Percentiles rank a stretch among this genome's conserved stretches.
Conservation (phyloP, 2,113 vertebrate species). For the Ia io region DNA sequence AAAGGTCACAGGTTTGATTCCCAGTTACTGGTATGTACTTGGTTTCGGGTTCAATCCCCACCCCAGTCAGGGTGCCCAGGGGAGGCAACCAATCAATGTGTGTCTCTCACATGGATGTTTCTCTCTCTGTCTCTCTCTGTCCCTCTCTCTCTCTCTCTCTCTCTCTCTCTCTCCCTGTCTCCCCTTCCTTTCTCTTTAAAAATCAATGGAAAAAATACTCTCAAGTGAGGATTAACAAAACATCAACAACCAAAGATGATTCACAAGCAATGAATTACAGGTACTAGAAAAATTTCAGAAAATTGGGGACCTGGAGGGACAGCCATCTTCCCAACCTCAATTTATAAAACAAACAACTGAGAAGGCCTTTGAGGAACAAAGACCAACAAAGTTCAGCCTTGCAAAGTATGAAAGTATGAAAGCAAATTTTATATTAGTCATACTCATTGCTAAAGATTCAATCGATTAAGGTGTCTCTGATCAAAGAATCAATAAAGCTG, state of each 20-base stretch:
- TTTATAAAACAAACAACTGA: neutral
- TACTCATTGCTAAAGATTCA: neutral
- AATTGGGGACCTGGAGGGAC: neutral
- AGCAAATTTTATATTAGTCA: neutral
- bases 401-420: neutral
- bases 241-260: neutral
- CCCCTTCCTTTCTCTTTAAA: too few species aligned
- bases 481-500: neutral
- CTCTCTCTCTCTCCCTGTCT: too few species aligned
- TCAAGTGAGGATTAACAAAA: too few species aligned
- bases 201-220: too few species aligned
- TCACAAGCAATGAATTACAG: neutral
- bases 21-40: too few species aligned
- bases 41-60: too few species aligned
- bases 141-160: too few species aligned
- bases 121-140: too few species aligned
- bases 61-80: too few species aligned
- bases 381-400: neutral
- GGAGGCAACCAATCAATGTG: too few species aligned
- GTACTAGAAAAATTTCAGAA: neutral
- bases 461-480: neutral
- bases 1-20: too few species aligned
- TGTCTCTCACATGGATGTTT: too few species aligned
- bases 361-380: neutral
- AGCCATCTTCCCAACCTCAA: neutral